These are phyloP conservation scores for Labeo rohita DNA, from an alignment of 2,113 vertebrate genomes.

Conservation along the genomic window DNA sequence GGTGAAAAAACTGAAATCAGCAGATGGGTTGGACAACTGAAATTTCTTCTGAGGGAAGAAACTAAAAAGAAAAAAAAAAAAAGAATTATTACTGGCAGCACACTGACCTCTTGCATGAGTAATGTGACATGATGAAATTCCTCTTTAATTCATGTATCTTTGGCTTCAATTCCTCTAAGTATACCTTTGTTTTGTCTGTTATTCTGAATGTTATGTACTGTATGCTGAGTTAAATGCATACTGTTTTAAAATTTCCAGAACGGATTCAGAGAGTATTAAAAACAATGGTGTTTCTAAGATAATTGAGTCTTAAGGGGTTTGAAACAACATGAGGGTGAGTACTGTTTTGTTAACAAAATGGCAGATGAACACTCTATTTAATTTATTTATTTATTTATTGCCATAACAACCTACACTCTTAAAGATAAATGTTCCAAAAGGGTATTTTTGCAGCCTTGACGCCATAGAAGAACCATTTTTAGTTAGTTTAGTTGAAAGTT, in stretches of 20 bases:
- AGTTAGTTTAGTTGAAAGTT: too few relatives aligned
- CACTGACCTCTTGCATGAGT: too few relatives aligned
- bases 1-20: constrained; percentile 3
- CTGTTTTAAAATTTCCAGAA: background rate
- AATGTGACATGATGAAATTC: background rate
- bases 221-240: background rate
- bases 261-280: background rate
- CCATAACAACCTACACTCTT: too few relatives aligned
- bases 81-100: background rate
- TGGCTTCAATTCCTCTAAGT: background rate
- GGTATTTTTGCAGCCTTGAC: too few relatives aligned
- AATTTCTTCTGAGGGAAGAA: background rate
- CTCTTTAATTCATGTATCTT: background rate
- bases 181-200: background rate
- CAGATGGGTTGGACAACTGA: background rate
- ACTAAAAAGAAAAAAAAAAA: background rate
- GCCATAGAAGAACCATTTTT: too few relatives aligned
- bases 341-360: background rate
- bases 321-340: background rate
- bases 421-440: too few relatives aligned
- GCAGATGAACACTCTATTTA: too few relatives aligned
- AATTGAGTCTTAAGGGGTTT: background rate
- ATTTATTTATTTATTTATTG: too few relatives aligned
- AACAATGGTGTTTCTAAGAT: background rate
- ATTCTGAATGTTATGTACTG: background rate